Base-by-base conservation (phyloP, 2,113 vertebrate species). In the Rynchops niger region DNA sequence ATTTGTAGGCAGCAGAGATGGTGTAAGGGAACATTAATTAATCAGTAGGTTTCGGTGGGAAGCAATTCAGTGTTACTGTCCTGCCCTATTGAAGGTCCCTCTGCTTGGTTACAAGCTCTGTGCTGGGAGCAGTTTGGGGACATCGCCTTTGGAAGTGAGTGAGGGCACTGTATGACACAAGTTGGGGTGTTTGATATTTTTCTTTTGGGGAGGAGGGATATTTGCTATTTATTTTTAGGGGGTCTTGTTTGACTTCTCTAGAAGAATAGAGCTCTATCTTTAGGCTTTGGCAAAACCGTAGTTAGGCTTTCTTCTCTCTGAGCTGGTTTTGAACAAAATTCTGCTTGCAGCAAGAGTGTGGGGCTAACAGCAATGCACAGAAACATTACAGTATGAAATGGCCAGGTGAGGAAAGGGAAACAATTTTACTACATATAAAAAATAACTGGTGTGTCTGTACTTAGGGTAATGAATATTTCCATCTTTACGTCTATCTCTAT, bases 121-220 rank as follows among this genome's bases (percentile, higher is more conserved):
- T n/a, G 3, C 49, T 65, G 43, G 53, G 53, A 86, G 18, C 11
- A 67, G 12, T 5, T 2, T 42, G 23, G 32, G 26, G 23, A 11
- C 0, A 5, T 55, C 73, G 38, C 49, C 32, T 61, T 6, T 52
- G 9, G 9, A 55, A n/a, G 88, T 47, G 26, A 61, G 69, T 47
- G n/a, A 50, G 49, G n/a, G 17, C 1, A 5, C 9, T 20, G 21
- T 3, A 3, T 26, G 34, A 1, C 3, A 6, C 15, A 8, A 34
- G 27, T 43, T 15, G 34, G 83, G 43, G 40, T 13, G 29, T 15
- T 45, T 72, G 34, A 4, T 14, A 3, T 9, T 9, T 7, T 5
- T 12, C 5, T 58, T 63, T 38, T 3, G 6, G 25, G 26, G 30
- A 42, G 40, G 18, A 18, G 25, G 19, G 16, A 0, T 8, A 47